phyloP scores from a whole-genome alignment of 2,113 vertebrate genomes.

The Brachypodius melanocephalos region DNA sequence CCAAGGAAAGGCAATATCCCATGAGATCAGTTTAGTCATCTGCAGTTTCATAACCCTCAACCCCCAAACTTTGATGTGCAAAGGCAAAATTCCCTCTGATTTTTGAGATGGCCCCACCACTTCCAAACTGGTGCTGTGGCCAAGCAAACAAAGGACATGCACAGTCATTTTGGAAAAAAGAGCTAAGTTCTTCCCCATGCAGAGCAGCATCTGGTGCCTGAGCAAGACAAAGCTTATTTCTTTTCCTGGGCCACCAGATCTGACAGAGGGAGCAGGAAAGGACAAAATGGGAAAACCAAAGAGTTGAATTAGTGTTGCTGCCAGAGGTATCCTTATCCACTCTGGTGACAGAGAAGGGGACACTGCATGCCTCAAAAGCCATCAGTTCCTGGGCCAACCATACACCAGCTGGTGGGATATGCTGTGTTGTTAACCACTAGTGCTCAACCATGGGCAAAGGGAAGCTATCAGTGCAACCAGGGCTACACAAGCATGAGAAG shows the following conservation, averaged over 20 bases:
- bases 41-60: neutral
- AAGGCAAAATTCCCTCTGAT: neutral
- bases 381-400: neutral
- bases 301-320: neutral
- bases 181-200: neutral
- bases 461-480: neutral
- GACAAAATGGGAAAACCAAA: neutral
- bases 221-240: neutral
- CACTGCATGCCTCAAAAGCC: neutral
- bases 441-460: neutral
- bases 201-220: neutral
- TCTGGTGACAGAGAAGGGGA: neutral
- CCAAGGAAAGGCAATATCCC: neutral
- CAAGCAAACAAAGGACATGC: neutral
- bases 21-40: slow-evolving; percentile 4
- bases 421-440: neutral
- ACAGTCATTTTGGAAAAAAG: neutral
- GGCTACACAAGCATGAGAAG: neutral
- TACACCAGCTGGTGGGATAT: neutral
- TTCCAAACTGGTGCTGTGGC: neutral
- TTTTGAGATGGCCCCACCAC: neutral
- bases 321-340: neutral
- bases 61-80: neutral
- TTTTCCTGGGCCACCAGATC: neutral
- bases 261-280: neutral